phyloP scores from a whole-genome alignment of 2,113 vertebrate species.

The Anseranas semipalmata region DNA sequence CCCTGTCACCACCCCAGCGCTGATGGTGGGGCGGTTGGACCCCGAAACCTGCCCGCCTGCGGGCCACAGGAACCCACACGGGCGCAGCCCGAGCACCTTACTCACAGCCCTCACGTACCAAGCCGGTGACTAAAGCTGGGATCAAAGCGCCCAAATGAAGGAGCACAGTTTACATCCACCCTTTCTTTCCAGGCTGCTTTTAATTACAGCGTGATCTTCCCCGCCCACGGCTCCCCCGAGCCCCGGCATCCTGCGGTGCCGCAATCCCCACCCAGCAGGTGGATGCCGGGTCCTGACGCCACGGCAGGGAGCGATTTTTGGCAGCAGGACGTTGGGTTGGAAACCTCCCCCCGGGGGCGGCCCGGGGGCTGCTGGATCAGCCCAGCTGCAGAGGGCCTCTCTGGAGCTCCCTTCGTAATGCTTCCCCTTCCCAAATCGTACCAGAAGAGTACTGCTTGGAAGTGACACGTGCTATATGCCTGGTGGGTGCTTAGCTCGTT shows the following conservation, averaged over 20 bases:
- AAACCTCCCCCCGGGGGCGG: background rate
- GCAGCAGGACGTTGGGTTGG: background rate
- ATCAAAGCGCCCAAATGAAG: conserved; percentile 54
- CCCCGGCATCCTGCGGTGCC: background rate
- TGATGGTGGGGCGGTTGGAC: rapidly evolving
- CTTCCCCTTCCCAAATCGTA: background rate
- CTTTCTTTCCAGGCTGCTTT: conserved; percentile 22
- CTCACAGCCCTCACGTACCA: conserved; percentile 57
- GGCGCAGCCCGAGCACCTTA: background rate
- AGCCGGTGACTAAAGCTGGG: conserved; percentile 1
- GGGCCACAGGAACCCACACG: background rate
- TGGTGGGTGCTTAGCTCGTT: background rate
- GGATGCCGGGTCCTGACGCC: background rate
- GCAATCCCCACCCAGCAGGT: background rate
- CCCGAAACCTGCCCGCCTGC: background rate
- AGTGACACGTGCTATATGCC: background rate
- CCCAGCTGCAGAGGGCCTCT: background rate
- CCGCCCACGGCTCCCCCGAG: background rate
- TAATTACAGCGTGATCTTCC: conserved; percentile 7
- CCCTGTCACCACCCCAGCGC: background rate
- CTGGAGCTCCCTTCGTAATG: background rate
- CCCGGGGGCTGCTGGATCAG: background rate
- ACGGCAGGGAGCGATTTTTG: background rate
- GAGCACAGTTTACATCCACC: conserved; percentile 27
- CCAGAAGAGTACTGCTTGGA: background rate